Evolutionary conservation across 1,140 invertebrate genomes (phyloP), one percentile per base, ranked within the genome.

Genomic region (Anastrepha ludens): DNA sequence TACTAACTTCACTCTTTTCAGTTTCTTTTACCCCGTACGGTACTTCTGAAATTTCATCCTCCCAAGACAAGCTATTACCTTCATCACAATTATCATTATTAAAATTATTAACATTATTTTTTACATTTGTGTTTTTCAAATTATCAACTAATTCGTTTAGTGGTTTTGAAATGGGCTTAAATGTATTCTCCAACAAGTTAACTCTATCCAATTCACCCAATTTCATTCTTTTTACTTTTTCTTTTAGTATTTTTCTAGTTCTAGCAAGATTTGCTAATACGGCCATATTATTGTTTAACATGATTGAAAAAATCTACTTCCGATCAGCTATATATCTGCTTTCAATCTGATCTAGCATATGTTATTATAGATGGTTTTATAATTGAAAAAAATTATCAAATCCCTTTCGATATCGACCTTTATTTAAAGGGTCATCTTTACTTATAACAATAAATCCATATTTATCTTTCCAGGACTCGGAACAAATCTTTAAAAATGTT

Each of bases 301-400:
- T 85, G 50, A 29, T 58, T 74, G 70, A 29, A 29, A n/a, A 55
- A n/a, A 81, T 81, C 78, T 81, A 44, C 39, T 62, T 13, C 60
- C 60, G 9, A 62, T 62, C 60, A 62, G 60, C 17, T 62, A 13
- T 62, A 62, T 62, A 62, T 62, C 60, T n/a, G 9, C 9, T 62
- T 13, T 13, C 8, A 62, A 62, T 62, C 17, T 62, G 17, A 39
- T 15, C 67, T 17, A 6, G 9, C 3, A 47, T 50, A 41, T 41
- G 44, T 87, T 59, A 1, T 55, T 58, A 58, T 65, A 65, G 11
- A 41, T 50, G 39, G 29, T 41, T n/a, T 78, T 87, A 87, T 58
- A 59, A 39, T 67, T 88, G 59, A 87, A 89, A 88, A 88, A 89
- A 92, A 74, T 88, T 87, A 89, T 90, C 88, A 88, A 91, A 90